Percentiles rank a stretch among this genome's conserved stretches.
Evolutionary conservation across 2,797 vertebrate genomes (phyloP).

Genomic region (Eleutherodactylus coqui): DNA sequence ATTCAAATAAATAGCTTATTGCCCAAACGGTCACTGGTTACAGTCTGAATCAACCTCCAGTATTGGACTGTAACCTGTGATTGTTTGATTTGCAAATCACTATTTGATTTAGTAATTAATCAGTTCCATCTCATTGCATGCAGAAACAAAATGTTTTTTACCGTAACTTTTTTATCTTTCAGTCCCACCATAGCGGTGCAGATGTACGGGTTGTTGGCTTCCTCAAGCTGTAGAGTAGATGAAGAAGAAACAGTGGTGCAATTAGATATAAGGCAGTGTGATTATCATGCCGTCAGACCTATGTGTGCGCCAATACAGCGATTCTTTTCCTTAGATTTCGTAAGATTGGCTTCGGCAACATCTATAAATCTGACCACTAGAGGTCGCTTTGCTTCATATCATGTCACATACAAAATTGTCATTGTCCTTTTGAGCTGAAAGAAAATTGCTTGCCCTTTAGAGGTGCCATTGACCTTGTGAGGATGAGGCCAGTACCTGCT

Average conservation of each 20-base stretch:
- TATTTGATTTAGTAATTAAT: too few species aligned
- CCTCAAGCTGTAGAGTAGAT: conserved; percentile 46
- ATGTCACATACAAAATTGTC: not conserved
- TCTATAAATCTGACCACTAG: conserved; percentile 7
- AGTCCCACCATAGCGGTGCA: conserved; percentile 59
- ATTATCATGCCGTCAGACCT: not conserved
- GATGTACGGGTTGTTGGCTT: conserved; percentile 59
- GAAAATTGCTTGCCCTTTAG: not conserved
- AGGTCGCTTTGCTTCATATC: not conserved
- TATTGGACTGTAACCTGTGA: too few species aligned
- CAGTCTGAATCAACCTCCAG: too few species aligned
- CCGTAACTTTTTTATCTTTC: conserved; percentile 56
- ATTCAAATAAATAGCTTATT: too few species aligned
- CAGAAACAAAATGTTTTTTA: conserved; percentile 12
- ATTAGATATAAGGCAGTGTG: not conserved
- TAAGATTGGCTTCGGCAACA: too few species aligned
- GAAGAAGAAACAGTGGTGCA: not conserved
- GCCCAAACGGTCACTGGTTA: too few species aligned
- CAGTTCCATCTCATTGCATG: too few species aligned
- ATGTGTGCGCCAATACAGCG: too few species aligned
- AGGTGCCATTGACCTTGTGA: not conserved
- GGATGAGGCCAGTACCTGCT: not conserved
- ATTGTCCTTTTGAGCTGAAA: not conserved
- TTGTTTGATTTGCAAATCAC: too few species aligned
- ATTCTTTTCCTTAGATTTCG: not conserved